Percentiles rank a stretch among this genome's conserved stretches.
These are phyloP conservation scores for Apeira syringaria DNA, from an alignment of 2,888 invertebrate genomes.

Conservation along the genomic window DNA sequence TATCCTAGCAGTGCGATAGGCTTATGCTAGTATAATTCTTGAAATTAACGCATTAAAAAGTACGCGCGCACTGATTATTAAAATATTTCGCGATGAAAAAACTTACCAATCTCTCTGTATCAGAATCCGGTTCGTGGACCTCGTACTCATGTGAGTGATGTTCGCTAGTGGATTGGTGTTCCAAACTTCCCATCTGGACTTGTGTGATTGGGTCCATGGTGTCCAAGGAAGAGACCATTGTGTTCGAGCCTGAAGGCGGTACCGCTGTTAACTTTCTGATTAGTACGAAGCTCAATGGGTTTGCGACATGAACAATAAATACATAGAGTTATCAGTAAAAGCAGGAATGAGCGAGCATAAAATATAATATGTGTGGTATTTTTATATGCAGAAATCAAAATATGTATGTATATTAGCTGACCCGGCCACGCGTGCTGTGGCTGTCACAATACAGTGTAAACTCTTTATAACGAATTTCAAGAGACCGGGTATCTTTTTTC, in stretches of 20 bases:
- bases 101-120: conserved; percentile 74
- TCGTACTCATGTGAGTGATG: conserved; percentile 73
- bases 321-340: conserved; percentile 16
- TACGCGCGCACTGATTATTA: too few species aligned
- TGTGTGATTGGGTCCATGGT: conserved; percentile 85
- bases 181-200: conserved; percentile 75
- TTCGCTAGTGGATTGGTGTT: conserved; percentile 74
- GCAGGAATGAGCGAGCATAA: conserved; percentile 31
- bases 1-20: too few species aligned
- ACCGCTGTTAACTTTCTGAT: conserved; percentile 79
- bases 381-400: background rate
- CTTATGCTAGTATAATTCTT: too few species aligned
- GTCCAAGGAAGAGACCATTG: conserved; percentile 91
- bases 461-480: too few species aligned
- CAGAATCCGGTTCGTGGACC: conserved; percentile 78
- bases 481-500: too few species aligned
- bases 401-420: too few species aligned
- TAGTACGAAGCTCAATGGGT: conserved; percentile 75
- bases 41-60: too few species aligned
- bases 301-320: conserved; percentile 39
- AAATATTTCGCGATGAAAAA: too few species aligned
- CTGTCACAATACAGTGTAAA: too few species aligned
- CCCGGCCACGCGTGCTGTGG: too few species aligned
- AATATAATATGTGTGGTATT: background rate
- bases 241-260: conserved; percentile 88